These are phyloP conservation scores for Prolemur simus DNA, from an alignment of 2,113 vertebrate species.

Conservation along the genomic window DNA sequence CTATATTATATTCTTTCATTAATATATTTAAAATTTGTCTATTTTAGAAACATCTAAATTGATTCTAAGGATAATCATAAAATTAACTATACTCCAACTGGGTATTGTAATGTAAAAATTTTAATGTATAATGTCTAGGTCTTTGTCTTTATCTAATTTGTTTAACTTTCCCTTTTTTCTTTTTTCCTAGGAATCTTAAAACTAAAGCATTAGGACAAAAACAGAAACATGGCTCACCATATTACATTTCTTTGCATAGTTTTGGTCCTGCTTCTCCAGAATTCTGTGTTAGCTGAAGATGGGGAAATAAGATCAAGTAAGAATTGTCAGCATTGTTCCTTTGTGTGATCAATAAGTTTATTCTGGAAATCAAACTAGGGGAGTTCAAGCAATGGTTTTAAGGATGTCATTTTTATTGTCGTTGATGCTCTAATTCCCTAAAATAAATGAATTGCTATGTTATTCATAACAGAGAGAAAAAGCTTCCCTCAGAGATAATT, in stretches of 20 bases:
- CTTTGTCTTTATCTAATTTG: slow-evolving; percentile 19
- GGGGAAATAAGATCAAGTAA: slow-evolving; percentile 96
- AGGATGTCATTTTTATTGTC: neutral
- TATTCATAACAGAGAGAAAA: neutral
- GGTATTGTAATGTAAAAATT: neutral
- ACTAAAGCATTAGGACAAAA: slow-evolving; percentile 64
- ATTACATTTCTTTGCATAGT: slow-evolving; percentile 82
- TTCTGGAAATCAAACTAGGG: neutral
- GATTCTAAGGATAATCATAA: neutral
- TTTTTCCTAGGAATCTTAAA: slow-evolving; percentile 63
- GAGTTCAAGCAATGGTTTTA: neutral
- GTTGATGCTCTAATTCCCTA: neutral
- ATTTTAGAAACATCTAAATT: neutral
- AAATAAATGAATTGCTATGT: neutral
- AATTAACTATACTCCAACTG: neutral
- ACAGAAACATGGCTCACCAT: slow-evolving; percentile 79
- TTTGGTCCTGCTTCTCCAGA: slow-evolving; percentile 85
- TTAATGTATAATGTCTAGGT: neutral
- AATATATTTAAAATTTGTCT: neutral
- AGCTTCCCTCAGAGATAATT: neutral
- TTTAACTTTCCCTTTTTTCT: slow-evolving; percentile 42
- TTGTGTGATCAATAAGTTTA: neutral
- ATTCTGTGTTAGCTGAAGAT: slow-evolving; percentile 89
- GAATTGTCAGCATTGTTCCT: slow-evolving; percentile 67
- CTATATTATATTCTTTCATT: neutral